Evolutionary conservation across 1,140 invertebrate species (phyloP).

Genomic region (Mylabris phalerata): DNA sequence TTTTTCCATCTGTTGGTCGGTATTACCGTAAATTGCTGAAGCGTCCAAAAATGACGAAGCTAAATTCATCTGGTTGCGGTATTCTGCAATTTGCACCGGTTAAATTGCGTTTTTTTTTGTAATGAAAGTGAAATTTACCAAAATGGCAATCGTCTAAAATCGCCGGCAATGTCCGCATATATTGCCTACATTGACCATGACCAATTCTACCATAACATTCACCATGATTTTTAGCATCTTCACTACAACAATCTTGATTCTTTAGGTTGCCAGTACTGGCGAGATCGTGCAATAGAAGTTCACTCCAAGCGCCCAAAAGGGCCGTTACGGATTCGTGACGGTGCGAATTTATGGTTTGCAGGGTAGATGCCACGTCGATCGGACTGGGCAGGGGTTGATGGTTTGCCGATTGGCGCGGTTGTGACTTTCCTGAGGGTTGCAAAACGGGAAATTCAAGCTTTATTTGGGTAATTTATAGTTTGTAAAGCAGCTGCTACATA

Average conservation of each 20-base stretch:
- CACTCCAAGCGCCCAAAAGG: slow-evolving; percentile 73
- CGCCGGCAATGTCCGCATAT: slow-evolving; percentile 65
- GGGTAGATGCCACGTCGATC: slow-evolving; percentile 44
- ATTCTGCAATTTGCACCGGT: slow-evolving; percentile 41
- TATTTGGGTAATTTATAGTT: background rate
- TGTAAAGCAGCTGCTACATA: background rate
- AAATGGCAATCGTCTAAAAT: slow-evolving; percentile 57
- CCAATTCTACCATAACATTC: slow-evolving; percentile 50
- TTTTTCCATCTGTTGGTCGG: slow-evolving; percentile 57
- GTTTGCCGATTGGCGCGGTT: slow-evolving; percentile 49
- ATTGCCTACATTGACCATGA: slow-evolving; percentile 56
- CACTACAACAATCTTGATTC: slow-evolving; percentile 35
- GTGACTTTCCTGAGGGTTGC: slow-evolving; percentile 48
- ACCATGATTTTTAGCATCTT: slow-evolving; percentile 36
- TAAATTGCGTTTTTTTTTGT: background rate
- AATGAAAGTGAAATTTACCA: slow-evolving; percentile 42
- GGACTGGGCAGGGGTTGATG: slow-evolving; percentile 52
- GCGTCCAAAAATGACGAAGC: slow-evolving; percentile 83
- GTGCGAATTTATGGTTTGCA: slow-evolving; percentile 39
- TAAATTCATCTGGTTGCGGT: slow-evolving; percentile 79
- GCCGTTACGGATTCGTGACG: slow-evolving; percentile 67
- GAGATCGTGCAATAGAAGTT: slow-evolving; percentile 71
- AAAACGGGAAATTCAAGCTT: background rate
- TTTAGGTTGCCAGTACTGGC: slow-evolving; percentile 54
- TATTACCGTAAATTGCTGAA: slow-evolving; percentile 78